Evolutionary conservation across 2,797 vertebrate species (phyloP), one percentile per base, ranked within the genome.

Genomic region (Thamnophis elegans): DNA sequence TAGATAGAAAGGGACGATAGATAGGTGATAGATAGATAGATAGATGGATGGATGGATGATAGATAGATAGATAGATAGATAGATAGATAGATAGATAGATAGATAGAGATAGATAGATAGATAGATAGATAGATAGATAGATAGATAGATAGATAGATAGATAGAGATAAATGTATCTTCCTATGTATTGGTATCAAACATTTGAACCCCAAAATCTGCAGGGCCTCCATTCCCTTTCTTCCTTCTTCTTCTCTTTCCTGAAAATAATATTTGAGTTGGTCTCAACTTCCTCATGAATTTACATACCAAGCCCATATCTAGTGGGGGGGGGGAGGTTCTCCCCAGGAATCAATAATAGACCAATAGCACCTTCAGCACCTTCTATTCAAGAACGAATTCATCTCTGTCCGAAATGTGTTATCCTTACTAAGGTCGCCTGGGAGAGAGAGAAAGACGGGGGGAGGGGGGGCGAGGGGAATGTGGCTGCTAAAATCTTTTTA

Each of bases 211-310:
- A 5, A n/a, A 1, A 22, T 7, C 32, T 53, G 14, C 9, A 36
- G 20, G 20, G 26, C 7, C 2, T 42, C 59, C 58, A 85, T 51
- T 28, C 60, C 7, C 10, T n/a, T 47, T 82, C 56, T 60, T 60
- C 25, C 1, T 78, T 42, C 55, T 22, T 89, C 53, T 20, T 18
- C 53, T 78, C 6, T 90, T 20, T 58, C 2, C 8, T 58, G 54
- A 25, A 90, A 58, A 25, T 36, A 78, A 36, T 5, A 82, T 28
- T 65, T 14, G 5, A 14, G 68, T 42, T 36, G 68, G 16, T 55
- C 18, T 42, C 0, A 1, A 4, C 20, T 5, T 51, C 94, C 92
- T 85, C 16, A 92, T 95, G 93, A 93, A 95, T 96, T 95, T 94
- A 95, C 88, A 93, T 85, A 36, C 32, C 32, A 36, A 36, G 32